A percentile compares a stretch with the other conserved stretches of the same genome.
These are phyloP conservation scores for Pseudoips prasinana DNA, from an alignment of 2,888 invertebrate genomes.

Conservation along the genomic window DNA sequence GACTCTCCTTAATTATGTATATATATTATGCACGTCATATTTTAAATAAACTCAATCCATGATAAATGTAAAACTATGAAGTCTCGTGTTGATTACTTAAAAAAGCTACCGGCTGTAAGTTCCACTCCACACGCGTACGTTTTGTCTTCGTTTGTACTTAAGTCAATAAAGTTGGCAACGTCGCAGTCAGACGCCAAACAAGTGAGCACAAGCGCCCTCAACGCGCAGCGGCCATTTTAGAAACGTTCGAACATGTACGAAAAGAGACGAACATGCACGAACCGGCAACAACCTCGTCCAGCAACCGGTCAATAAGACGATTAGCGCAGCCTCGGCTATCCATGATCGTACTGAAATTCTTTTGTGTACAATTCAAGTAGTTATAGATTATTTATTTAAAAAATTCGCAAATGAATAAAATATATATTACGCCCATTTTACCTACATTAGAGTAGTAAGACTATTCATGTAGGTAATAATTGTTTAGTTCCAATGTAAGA, in stretches of 20 bases:
- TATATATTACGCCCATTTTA: too few relatives aligned
- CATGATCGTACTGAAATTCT: conserved; percentile 54
- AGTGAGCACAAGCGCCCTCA: conserved; percentile 79
- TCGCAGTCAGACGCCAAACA: conserved; percentile 81
- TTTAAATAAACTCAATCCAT: conserved; percentile 30
- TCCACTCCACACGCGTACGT: conserved; percentile 78
- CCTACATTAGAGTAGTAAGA: too few relatives aligned
- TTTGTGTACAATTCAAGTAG: conserved; percentile 46
- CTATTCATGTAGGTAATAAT: too few relatives aligned
- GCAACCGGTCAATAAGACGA: conserved; percentile 81
- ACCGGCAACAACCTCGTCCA: conserved; percentile 76
- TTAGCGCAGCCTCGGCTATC: conserved; percentile 68
- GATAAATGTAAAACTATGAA: conserved; percentile 44
- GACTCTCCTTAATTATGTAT: conserved; percentile 52
- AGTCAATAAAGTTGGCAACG: conserved; percentile 82
- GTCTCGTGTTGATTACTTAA: conserved; percentile 51
- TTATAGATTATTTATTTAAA: too few relatives aligned
- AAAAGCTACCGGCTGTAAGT: conserved; percentile 76
- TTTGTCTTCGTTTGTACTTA: conserved; percentile 76
- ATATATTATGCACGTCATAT: conserved; percentile 52
- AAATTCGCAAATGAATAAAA: too few relatives aligned
- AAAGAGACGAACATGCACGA: conserved; percentile 69
- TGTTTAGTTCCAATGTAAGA: too few relatives aligned
- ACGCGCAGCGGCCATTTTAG: conserved; percentile 76
- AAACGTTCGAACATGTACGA: conserved; percentile 65